Evolutionary conservation across 2,888 invertebrate species (phyloP).

Genomic region (Harpalus rubripes): DNA sequence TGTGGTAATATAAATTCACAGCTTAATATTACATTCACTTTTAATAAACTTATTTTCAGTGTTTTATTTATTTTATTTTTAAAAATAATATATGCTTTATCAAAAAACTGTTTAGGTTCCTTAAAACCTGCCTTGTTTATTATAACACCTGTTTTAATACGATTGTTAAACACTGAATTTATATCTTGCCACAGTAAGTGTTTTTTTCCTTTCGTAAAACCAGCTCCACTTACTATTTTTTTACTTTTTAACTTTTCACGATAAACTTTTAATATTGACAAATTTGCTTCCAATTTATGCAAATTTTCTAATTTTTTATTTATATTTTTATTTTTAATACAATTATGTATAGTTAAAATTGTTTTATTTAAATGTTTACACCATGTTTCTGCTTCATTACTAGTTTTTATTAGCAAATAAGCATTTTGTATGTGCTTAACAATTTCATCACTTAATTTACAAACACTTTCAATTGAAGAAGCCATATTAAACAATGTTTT

Average conservation of each 20-base stretch:
- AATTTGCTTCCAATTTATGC: conserved; percentile 8
- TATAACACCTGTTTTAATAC: conserved; percentile 5
- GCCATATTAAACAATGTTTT: too few relatives aligned
- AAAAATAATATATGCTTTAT: conserved; percentile 15
- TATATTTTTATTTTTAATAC: too few relatives aligned
- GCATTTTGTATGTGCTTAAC: too few relatives aligned
- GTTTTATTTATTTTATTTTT: conserved; percentile 11
- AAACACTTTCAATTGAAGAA: too few relatives aligned
- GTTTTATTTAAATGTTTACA: too few relatives aligned
- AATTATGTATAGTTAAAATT: background rate
- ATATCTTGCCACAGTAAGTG: conserved; percentile 23
- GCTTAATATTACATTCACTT: conserved; percentile 26
- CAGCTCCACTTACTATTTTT: conserved; percentile 1
- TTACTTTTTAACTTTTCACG: conserved; percentile 17
- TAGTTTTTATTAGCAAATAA: too few relatives aligned
- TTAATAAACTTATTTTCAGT: background rate
- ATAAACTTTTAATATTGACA: conserved; percentile 40
- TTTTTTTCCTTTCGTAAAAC: background rate
- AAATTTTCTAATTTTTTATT: background rate
- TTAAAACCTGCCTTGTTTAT: conserved; percentile 25
- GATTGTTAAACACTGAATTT: conserved; percentile 3
- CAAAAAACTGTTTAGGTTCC: conserved; percentile 15
- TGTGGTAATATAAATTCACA: conserved; percentile 26
- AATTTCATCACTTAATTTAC: too few relatives aligned
- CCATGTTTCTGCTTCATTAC: too few relatives aligned